A percentile compares a stretch with the other conserved stretches of the same genome.
phyloP scores from a whole-genome alignment of 2,113 vertebrate species.

The Cyphomyrus discorhynchus region DNA sequence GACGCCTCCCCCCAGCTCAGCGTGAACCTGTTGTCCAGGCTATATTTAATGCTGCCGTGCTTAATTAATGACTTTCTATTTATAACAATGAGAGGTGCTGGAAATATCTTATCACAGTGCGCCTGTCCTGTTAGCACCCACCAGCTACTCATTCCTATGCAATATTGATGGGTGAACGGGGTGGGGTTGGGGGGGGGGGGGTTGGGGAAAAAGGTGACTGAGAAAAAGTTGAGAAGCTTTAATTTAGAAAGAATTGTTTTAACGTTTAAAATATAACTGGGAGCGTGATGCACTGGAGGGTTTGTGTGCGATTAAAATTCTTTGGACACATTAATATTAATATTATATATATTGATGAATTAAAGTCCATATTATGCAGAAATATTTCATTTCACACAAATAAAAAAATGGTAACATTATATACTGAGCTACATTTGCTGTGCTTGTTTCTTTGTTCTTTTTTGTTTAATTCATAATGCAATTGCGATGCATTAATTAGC shows the following conservation, averaged over 20 bases:
- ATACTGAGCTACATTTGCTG: not conserved
- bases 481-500: not conserved
- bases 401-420: not conserved
- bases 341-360: not conserved
- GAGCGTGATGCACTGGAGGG: not conserved
- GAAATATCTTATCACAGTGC: constrained; percentile 43
- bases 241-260: not conserved
- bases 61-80: constrained; percentile 65
- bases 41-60: constrained; percentile 55
- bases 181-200: not conserved
- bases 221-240: not conserved
- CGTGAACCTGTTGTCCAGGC: constrained; percentile 48
- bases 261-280: not conserved
- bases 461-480: not conserved
- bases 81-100: constrained; percentile 55
- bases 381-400: not conserved
- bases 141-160: constrained; percentile 6
- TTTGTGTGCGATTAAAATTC: not conserved
- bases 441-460: not conserved
- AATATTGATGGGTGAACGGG: constrained; percentile 8
- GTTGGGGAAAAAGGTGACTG: too few species aligned
- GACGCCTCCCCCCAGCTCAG: constrained; percentile 43
- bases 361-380: not conserved
- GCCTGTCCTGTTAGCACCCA: constrained; percentile 20
- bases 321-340: not conserved